Percentiles rank a stretch among this genome's conserved stretches.
Evolutionary conservation across 2,113 vertebrate genomes (phyloP).

Genomic region (Cinclus cinclus): DNA sequence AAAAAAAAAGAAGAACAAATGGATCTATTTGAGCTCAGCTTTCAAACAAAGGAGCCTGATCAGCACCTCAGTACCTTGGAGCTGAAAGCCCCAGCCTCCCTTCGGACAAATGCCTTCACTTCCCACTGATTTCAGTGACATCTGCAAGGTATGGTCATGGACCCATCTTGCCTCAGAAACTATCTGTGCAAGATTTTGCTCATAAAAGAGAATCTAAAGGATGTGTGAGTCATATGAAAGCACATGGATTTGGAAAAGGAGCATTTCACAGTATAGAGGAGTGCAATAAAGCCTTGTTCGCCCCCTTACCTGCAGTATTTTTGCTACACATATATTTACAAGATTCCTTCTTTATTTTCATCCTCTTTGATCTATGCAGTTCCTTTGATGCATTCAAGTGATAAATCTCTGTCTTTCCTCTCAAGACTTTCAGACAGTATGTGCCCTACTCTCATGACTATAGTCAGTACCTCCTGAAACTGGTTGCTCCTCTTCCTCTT

Average conservation of each 20-base stretch:
- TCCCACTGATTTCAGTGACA: neutral
- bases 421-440: neutral
- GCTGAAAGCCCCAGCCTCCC: neutral
- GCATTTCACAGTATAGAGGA: neutral
- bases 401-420: neutral
- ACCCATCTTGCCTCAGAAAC: neutral
- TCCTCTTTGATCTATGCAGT: slow-evolving; percentile 13
- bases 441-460: neutral
- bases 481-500: neutral
- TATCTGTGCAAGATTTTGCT: neutral
- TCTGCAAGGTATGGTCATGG: neutral
- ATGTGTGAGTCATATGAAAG: neutral
- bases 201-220: neutral
- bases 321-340: slow-evolving; percentile 10
- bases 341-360: neutral
- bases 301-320: neutral
- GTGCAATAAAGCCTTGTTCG: neutral
- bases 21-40: neutral
- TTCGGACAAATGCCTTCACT: neutral
- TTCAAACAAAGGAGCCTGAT: neutral
- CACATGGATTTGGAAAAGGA: neutral
- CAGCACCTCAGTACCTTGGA: neutral
- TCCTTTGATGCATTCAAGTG: neutral
- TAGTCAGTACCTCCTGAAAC: neutral
- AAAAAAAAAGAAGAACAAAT: neutral